Percentiles rank a stretch among this genome's conserved stretches.
phyloP scores from a whole-genome alignment of 92 coral and sea anemone genomes.

The Epizoanthus ramosus region DNA sequence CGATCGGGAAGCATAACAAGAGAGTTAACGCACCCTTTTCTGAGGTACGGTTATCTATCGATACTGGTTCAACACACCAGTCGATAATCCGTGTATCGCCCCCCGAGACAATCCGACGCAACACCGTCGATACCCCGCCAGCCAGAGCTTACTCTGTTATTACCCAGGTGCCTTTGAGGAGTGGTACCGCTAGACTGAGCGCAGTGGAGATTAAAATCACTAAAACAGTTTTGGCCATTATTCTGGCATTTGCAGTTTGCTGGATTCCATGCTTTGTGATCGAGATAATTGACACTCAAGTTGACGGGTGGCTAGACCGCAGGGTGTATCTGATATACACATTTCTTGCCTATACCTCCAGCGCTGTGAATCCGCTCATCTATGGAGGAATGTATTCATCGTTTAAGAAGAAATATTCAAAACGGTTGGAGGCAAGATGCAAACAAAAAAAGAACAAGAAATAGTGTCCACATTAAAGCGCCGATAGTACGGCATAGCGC shows the following conservation, averaged over 20 bases:
- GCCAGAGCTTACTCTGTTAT: background rate
- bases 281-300: slow-evolving; percentile 68
- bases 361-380: slow-evolving; percentile 80
- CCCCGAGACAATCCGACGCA: background rate
- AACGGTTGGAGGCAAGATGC: background rate
- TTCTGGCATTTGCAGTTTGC: slow-evolving; percentile 71
- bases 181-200: slow-evolving; percentile 29
- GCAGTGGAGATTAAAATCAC: slow-evolving; percentile 67
- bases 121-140: background rate
- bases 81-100: slow-evolving; percentile 26
- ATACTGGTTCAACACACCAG: slow-evolving; percentile 24
- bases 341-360: slow-evolving; percentile 77
- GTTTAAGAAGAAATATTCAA: slow-evolving; percentile 50
- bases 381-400: slow-evolving; percentile 79
- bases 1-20: slow-evolving; percentile 60
- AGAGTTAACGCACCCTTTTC: slow-evolving; percentile 18
- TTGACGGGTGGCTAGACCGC: slow-evolving; percentile 64
- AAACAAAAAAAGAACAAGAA: background rate
- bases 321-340: slow-evolving; percentile 71
- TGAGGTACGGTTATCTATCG: slow-evolving; percentile 17
- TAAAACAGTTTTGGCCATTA: slow-evolving; percentile 68
- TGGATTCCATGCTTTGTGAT: slow-evolving; percentile 86
- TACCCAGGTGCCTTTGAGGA: background rate
- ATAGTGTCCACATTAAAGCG: too few relatives aligned
- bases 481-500: too few relatives aligned